Percentiles rank a stretch among this genome's conserved stretches.
Conservation (phyloP, 2,888 invertebrate species). For the Microplitis deprimator region DNA sequence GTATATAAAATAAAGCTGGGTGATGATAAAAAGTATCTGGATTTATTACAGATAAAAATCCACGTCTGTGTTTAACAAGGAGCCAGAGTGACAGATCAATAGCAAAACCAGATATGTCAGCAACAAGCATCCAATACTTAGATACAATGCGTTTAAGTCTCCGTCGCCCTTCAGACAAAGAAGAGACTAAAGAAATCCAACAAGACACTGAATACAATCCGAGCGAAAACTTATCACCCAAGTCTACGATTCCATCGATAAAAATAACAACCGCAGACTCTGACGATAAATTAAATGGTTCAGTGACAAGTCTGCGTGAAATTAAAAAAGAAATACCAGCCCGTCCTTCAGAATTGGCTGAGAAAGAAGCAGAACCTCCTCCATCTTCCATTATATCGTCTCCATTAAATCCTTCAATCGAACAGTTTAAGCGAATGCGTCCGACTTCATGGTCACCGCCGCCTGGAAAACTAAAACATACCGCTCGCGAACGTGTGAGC, state of each 20-base stretch:
- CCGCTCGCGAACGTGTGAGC: constrained; percentile 48
- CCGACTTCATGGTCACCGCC: constrained; percentile 69
- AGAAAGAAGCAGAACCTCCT: constrained; percentile 51
- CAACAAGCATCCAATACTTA: constrained; percentile 77
- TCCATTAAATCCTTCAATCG: constrained; percentile 37
- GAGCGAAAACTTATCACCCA: too few species aligned
- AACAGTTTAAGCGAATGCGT: constrained; percentile 65
- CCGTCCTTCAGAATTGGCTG: constrained; percentile 41
- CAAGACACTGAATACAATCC: neutral
- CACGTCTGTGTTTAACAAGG: constrained; percentile 61
- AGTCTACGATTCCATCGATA: neutral
- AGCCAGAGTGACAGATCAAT: constrained; percentile 72
- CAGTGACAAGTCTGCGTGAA: constrained; percentile 7
- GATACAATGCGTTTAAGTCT: constrained; percentile 89
- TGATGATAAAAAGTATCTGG: too few species aligned
- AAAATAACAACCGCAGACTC: neutral
- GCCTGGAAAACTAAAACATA: constrained; percentile 60
- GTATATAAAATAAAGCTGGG: too few species aligned
- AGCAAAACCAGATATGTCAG: constrained; percentile 71
- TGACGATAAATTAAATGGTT: neutral
- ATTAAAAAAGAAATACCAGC: constrained; percentile 26
- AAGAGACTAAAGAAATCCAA: constrained; percentile 19
- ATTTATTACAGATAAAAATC: constrained; percentile 40
- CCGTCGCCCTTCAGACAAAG: constrained; percentile 68
- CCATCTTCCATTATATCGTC: neutral